Percentiles rank a stretch among this genome's conserved stretches.
These are phyloP conservation scores for Nephila pilipes DNA, from an alignment of 1,140 invertebrate genomes.

Conservation along the genomic window DNA sequence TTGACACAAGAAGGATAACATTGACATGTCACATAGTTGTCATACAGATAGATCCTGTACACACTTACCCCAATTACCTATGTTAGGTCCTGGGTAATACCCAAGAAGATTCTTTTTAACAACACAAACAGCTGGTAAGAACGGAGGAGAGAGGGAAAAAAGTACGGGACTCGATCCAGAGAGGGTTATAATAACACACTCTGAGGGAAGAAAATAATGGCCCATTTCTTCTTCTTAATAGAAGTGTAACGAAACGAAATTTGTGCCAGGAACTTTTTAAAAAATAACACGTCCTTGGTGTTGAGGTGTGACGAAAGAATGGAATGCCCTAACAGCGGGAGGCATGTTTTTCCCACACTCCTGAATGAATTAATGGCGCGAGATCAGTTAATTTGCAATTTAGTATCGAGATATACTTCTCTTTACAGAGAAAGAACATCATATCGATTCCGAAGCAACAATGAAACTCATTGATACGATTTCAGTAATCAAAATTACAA, in stretches of 20 bases:
- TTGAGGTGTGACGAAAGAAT: neutral
- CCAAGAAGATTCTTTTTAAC: no score
- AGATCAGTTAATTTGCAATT: no score
- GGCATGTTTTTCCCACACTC: neutral
- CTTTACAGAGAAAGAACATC: no score
- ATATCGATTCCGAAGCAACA: no score
- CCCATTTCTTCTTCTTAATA: neutral
- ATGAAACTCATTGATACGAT: no score
- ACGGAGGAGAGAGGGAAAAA: neutral
- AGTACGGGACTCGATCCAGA: neutral
- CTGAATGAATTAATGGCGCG: neutral
- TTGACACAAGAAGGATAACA: neutral
- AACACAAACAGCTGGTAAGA: neutral
- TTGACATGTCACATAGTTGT: no score
- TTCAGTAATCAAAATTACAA: no score
- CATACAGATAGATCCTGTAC: no score
- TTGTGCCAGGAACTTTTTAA: constrained; percentile 26
- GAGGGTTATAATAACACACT: neutral
- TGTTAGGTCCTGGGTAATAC: no score
- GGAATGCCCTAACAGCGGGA: constrained; percentile 30
- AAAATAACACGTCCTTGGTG: constrained; percentile 50
- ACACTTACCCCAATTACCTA: no score
- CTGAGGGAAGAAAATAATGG: neutral
- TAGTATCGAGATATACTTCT: no score
- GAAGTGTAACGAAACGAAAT: neutral